Conservation (phyloP, 2,888 invertebrate species). For the Ecliptopera silaceata region DNA sequence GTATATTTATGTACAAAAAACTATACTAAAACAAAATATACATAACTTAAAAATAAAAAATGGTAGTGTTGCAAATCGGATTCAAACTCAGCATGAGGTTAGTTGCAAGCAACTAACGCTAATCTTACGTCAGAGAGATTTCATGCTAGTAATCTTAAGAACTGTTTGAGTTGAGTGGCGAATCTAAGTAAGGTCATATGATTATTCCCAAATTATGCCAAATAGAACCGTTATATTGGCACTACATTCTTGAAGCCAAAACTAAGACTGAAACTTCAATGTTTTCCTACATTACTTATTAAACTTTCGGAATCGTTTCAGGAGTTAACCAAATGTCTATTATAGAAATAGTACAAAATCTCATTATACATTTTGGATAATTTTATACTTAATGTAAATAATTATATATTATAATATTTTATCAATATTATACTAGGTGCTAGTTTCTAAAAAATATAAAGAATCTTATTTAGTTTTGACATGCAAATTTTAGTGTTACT, state of each 20-base stretch:
- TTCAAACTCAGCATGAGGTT: no score
- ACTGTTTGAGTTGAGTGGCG: no score
- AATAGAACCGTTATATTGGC: conserved; percentile 39
- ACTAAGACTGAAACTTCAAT: conserved; percentile 38
- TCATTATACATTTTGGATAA: conserved; percentile 41
- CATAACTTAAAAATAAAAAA: no score
- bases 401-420: conserved; percentile 7
- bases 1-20: no score
- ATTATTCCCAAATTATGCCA: conserved; percentile 42
- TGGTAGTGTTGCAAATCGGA: no score
- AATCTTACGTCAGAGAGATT: no score
- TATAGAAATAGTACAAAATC: conserved; percentile 59
- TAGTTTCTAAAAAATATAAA: conserved; percentile 60
- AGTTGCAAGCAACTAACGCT: no score
- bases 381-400: conserved; percentile 16
- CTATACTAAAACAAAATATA: no score
- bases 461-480: conserved; percentile 40
- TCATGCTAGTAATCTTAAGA: no score
- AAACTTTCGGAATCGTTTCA: conserved; percentile 20
- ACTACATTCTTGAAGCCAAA: conserved; percentile 29
- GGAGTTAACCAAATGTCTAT: conserved; percentile 46
- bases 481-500: conserved; percentile 32
- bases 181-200: no score
- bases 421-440: conserved; percentile 56
- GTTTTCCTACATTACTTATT: conserved; percentile 23